Conservation (phyloP, 2,888 invertebrate genomes). For the Trisateles emortualis region DNA sequence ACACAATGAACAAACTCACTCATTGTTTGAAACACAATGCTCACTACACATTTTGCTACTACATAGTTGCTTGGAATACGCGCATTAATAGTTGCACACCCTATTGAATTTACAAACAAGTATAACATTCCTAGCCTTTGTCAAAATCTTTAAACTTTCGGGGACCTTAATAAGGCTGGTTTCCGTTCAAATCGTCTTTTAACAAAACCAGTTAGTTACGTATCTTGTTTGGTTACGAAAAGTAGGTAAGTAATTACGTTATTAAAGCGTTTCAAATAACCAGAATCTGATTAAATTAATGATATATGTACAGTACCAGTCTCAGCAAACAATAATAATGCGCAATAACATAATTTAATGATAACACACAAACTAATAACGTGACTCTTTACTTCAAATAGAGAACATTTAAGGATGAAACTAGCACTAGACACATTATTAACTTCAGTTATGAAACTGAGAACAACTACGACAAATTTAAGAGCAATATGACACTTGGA, state of each 20-base stretch:
- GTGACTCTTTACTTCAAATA: background rate
- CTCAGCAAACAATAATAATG: conserved; percentile 25
- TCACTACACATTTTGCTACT: conserved; percentile 49
- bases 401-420: background rate
- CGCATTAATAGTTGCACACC: conserved; percentile 38
- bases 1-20: conserved; percentile 68
- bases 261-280: conserved; percentile 16
- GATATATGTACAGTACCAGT: conserved; percentile 8
- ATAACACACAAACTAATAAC: conserved; percentile 25
- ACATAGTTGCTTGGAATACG: conserved; percentile 42
- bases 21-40: conserved; percentile 74
- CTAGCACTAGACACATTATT: background rate
- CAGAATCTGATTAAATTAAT: conserved; percentile 19
- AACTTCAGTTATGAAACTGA: too few species aligned
- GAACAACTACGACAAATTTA: too few species aligned
- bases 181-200: background rate
- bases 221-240: conserved; percentile 6
- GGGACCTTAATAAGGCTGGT: background rate
- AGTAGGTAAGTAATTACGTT: background rate
- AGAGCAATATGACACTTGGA: too few species aligned
- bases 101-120: conserved; percentile 29
- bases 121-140: conserved; percentile 12
- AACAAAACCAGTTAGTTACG: conserved; percentile 4
- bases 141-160: conserved; percentile 5
- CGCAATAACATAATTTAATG: conserved; percentile 33